Evolutionary conservation across 37 sponge, comb jelly and placozoan species (phyloP), one percentile per base, ranked within the genome.

Genomic region (Amphimedon queenslandica): DNA sequence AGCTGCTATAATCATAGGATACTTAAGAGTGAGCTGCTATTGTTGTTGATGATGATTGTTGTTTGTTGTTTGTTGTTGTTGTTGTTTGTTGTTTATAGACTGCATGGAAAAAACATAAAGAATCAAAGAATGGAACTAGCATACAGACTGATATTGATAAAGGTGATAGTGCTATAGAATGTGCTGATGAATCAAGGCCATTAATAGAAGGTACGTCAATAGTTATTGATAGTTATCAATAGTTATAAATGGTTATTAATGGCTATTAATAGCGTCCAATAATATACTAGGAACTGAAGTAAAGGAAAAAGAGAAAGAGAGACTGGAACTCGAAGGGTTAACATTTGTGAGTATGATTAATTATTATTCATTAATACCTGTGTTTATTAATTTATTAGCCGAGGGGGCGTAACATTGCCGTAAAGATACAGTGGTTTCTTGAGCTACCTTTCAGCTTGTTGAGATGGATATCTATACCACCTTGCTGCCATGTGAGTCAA

Each of bases 381-480:
- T 13, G 28, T 21, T 67, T 23, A 16, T 71, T 29, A 27, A 20
- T 23, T 29, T 71, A 23, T 41, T 41, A 94, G 94, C 94, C 94
- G 5, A 72, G 66, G 37, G 77, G 66, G 3, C 37, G 51, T 4
- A 63, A 93, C 36, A 70, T 88, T 37, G 79, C 58, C 55, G 88
- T 79, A 13, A 90, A 90, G 76, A 31, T 94, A 4, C 94, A 94
- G 82, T 94, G 74, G 57, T 32, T 87, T 40, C 58, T 90, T 51
- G 94, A 94, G 67, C 87, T 73, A 76, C 94, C 94, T 24, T 64
- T 94, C 51, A 73, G 75, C 58, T 37, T 90, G 4, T 80, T 94
- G 37, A 68, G 94, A 1, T 94, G 94, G 94, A n/a, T 94, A 25
- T 78, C 92, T 39, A 42, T 91, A 11, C 94, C 94, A 47, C 84